A percentile compares a stretch with the other conserved stretches of the same genome.
Conservation (phyloP, 2,888 invertebrate genomes). For the Ceramica pisi region DNA sequence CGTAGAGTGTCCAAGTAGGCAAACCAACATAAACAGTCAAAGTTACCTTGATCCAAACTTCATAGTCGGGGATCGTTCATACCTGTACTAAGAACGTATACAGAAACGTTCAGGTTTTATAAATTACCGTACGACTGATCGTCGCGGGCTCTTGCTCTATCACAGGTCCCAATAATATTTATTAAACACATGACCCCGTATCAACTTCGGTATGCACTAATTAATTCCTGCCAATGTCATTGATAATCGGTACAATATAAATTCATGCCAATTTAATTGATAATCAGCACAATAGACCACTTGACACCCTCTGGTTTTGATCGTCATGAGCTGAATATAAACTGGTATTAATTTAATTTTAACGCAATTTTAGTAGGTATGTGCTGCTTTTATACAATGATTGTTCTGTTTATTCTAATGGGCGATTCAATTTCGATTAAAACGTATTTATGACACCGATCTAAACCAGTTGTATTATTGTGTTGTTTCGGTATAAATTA, state of each 20-base stretch:
- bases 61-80: too few species aligned
- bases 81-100: too few species aligned
- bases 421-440: background rate
- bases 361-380: slow-evolving; percentile 2
- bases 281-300: background rate
- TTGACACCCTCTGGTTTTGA: slow-evolving; percentile 9
- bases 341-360: background rate
- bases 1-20: too few species aligned
- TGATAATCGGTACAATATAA: background rate
- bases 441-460: background rate
- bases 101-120: too few species aligned
- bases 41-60: too few species aligned
- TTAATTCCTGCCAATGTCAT: slow-evolving; percentile 11
- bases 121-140: too few species aligned
- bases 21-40: too few species aligned
- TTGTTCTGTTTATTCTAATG: too few species aligned
- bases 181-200: background rate
- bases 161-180: background rate
- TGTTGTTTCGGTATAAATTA: background rate
- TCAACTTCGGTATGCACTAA: slow-evolving; percentile 4
- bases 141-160: too few species aligned
- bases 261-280: slow-evolving; percentile 10
- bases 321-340: slow-evolving; percentile 1
- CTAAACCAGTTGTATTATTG: background rate
- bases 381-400: too few species aligned